Conservation (phyloP, 2,113 vertebrate species). For the Neotragus moschatus region DNA sequence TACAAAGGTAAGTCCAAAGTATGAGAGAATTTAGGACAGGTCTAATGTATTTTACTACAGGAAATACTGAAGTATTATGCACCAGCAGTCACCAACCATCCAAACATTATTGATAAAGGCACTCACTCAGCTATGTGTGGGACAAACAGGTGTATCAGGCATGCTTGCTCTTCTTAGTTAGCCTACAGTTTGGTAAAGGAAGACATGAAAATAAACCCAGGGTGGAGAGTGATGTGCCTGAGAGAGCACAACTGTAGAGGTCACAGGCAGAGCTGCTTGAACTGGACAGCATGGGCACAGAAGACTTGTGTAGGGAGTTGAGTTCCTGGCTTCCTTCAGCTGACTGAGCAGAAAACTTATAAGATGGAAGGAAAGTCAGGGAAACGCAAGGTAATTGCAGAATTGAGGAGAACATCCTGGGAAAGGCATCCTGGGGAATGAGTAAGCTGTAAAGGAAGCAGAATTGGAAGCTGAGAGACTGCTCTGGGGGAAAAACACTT, state of each 20-base stretch:
- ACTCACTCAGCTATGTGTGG: background rate
- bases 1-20: background rate
- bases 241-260: background rate
- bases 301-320: background rate
- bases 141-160: background rate
- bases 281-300: background rate
- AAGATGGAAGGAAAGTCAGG: background rate
- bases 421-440: background rate
- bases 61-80: background rate
- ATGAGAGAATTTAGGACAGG: background rate
- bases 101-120: background rate
- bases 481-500: background rate
- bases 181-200: background rate
- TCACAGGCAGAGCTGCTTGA: background rate
- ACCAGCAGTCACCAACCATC: background rate
- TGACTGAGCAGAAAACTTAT: background rate
- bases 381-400: background rate
- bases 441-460: background rate
- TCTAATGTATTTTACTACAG: background rate
- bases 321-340: background rate
- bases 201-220: background rate
- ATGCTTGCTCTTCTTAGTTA: background rate
- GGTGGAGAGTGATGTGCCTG: background rate
- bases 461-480: background rate
- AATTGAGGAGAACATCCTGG: background rate